phyloP scores from a whole-genome alignment of 2,888 invertebrate genomes.

The Andrena dorsata region DNA sequence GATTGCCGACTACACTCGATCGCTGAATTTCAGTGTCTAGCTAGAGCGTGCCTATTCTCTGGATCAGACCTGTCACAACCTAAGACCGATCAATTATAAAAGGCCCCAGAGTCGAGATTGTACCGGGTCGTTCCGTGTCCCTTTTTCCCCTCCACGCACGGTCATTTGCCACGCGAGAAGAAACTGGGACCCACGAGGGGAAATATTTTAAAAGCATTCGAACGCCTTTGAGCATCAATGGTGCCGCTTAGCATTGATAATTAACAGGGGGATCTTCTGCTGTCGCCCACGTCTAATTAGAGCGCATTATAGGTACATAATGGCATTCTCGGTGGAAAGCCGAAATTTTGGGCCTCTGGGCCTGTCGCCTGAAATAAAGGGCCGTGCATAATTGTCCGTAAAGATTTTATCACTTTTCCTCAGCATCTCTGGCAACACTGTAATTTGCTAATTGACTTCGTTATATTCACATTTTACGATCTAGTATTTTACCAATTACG shows the following conservation, averaged over 20 bases:
- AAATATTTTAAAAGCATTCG: constrained; percentile 59
- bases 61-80: constrained; percentile 72
- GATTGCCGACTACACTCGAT: constrained; percentile 37
- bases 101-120: constrained; percentile 43
- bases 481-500: too few species aligned
- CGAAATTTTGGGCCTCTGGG: constrained; percentile 23
- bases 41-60: constrained; percentile 61
- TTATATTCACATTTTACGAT: neutral
- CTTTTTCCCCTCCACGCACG: constrained; percentile 15
- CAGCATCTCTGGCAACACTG: neutral
- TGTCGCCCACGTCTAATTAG: constrained; percentile 73
- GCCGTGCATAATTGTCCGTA: constrained; percentile 1
- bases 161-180: constrained; percentile 55
- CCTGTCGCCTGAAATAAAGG: constrained; percentile 24
- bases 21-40: constrained; percentile 30
- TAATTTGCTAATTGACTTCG: neutral
- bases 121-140: constrained; percentile 34
- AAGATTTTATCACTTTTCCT: neutral
- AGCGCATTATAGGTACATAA: constrained; percentile 67
- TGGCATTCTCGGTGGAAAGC: constrained; percentile 45
- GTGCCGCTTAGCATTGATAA: constrained; percentile 58
- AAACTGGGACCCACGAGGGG: constrained; percentile 10
- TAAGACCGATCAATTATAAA: constrained; percentile 75
- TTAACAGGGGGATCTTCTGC: constrained; percentile 59
- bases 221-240: constrained; percentile 53